Evolutionary conservation across 2,797 vertebrate species (phyloP).

Genomic region (Emys orbicularis): DNA sequence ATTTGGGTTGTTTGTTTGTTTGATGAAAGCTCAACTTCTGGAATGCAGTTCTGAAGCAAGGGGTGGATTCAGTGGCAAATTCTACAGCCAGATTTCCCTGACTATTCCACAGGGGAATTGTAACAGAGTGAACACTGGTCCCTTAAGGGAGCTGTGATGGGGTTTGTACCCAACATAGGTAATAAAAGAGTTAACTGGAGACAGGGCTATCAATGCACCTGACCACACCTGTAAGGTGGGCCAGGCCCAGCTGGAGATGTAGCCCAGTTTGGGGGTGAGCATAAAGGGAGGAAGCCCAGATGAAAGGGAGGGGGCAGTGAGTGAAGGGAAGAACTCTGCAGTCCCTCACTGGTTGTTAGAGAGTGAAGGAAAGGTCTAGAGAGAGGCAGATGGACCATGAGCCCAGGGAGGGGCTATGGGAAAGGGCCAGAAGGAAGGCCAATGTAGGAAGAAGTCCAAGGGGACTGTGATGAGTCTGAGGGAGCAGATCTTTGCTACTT

Average conservation of each 20-base stretch:
- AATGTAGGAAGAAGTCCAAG: too few relatives aligned
- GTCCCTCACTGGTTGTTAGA: too few relatives aligned
- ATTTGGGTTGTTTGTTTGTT: accelerated
- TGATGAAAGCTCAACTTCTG: background rate
- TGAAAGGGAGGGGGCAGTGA: background rate
- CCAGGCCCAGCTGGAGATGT: background rate
- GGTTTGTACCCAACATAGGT: background rate
- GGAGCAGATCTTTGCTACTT: too few relatives aligned
- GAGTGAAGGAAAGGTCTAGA: too few relatives aligned
- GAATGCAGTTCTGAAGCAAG: background rate
- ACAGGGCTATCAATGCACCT: background rate
- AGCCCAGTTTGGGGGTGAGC: background rate
- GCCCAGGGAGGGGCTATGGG: too few relatives aligned
- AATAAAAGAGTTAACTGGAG: background rate
- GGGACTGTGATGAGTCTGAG: too few relatives aligned
- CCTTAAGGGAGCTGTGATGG: background rate
- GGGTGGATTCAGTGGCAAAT: background rate
- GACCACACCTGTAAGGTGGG: background rate
- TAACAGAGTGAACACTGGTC: background rate
- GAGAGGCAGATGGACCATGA: too few relatives aligned
- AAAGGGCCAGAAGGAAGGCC: too few relatives aligned
- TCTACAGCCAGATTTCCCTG: background rate
- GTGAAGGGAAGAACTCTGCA: background rate
- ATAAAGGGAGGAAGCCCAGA: background rate
- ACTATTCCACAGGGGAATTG: accelerated